Base-by-base conservation (phyloP, 2,113 vertebrate species). In the Centropristis striata region DNA sequence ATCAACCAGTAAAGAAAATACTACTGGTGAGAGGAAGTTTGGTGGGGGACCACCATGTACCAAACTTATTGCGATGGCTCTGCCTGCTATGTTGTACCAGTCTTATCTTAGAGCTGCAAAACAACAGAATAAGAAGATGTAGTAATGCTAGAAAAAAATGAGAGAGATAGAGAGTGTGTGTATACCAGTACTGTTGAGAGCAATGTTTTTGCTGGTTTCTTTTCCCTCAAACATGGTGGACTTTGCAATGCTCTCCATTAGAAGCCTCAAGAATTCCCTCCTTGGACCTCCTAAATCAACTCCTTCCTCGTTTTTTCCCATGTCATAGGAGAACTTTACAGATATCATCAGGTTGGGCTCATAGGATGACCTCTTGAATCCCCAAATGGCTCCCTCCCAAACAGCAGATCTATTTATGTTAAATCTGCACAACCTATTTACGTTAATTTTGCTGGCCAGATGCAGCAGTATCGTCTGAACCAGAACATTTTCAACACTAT, bases 101-200 rank as follows among this genome's bases (percentile, higher is more conserved):
- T 71, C 39, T 11, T 57, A 39, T 71, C 68, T 57, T 57, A 44
- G 68, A 71, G 53, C 68, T 71, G 37, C 68, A 71, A 71, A 71
- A 69, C 23, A 69, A 54, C 4, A 5, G 16, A 10, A 54, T 53
- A 28, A 7, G 6, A 37, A 7, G 36, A 37, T 37, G 6, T 37
- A 37, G 9, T 37, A 37, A 5, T 37, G 32, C 7, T 36, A 36
- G 32, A 5, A n/a, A n/a, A n/a, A n/a, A n/a, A n/a, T n/a, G n/a
- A n/a, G n/a, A n/a, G n/a, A n/a, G n/a, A n/a, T n/a, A n/a, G n/a
- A n/a, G n/a, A n/a, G 4, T n/a, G n/a, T n/a, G n/a, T n/a, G n/a
- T n/a, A n/a, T 58, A 71, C 68, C 41, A 3, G 37, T 36, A 47
- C 68, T 58, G 27, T 71, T 1, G 7, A 71, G 53, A 71, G 41